phyloP scores from a whole-genome alignment of 92 coral and sea anemone species.

The Palythoa heliodiscus region DNA sequence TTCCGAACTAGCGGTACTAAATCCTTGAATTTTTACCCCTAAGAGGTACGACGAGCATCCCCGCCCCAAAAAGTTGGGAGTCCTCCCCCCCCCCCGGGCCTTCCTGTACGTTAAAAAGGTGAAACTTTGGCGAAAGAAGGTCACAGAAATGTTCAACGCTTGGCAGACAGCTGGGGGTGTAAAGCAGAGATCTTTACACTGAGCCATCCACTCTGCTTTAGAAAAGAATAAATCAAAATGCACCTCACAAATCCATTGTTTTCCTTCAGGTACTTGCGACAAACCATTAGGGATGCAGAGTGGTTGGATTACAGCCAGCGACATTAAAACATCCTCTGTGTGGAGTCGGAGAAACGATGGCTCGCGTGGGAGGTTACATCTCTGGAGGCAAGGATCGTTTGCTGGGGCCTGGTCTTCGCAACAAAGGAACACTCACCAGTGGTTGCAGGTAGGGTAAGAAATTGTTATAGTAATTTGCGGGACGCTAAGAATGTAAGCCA shows the following conservation, averaged over 20 bases:
- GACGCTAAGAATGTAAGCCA: too few relatives aligned
- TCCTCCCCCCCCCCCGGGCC: too few relatives aligned
- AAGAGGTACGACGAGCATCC: too few relatives aligned
- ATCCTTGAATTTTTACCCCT: too few relatives aligned
- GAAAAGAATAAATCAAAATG: too few relatives aligned
- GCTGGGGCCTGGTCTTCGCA: slow-evolving; percentile 20
- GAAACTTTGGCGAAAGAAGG: too few relatives aligned
- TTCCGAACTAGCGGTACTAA: too few relatives aligned
- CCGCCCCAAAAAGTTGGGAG: too few relatives aligned
- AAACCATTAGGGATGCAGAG: slow-evolving; percentile 30
- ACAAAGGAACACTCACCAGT: slow-evolving; percentile 37
- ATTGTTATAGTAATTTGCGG: too few relatives aligned
- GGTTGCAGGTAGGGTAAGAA: slow-evolving; percentile 12
- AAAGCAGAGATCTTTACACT: neutral
- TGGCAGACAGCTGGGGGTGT: too few relatives aligned
- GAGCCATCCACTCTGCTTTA: neutral
- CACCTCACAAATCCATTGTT: neutral
- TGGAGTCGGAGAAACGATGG: neutral
- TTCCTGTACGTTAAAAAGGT: too few relatives aligned
- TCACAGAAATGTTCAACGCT: too few relatives aligned
- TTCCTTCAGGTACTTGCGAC: slow-evolving; percentile 19
- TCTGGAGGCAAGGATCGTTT: slow-evolving; percentile 18
- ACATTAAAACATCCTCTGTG: slow-evolving; percentile 15
- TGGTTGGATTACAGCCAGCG: slow-evolving; percentile 22
- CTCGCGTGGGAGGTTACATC: slow-evolving; percentile 23